Evolutionary conservation across 2,888 invertebrate species (phyloP).

Genomic region (Sphinx pinastri): DNA sequence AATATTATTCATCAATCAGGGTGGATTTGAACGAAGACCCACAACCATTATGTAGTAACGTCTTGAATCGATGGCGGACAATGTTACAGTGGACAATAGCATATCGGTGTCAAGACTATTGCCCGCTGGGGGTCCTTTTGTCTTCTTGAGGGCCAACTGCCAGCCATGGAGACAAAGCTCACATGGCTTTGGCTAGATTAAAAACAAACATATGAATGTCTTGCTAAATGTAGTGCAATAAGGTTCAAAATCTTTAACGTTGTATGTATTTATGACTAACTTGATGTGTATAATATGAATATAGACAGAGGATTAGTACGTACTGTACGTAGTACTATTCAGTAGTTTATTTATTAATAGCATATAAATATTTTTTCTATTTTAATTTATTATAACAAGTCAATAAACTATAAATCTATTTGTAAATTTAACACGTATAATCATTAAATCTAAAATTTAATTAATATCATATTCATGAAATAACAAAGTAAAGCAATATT

Average conservation of each 20-base stretch:
- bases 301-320: no score
- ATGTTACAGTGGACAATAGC: conserved; percentile 60
- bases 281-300: no score
- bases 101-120: conserved; percentile 69
- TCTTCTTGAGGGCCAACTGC: conserved; percentile 61
- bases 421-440: background rate
- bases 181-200: conserved; percentile 29
- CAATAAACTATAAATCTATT: background rate
- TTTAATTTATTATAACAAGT: no score
- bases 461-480: background rate
- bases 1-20: conserved; percentile 61
- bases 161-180: conserved; percentile 45
- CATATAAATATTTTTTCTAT: no score
- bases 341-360: no score
- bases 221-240: conserved; percentile 21
- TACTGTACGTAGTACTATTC: no score
- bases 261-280: no score
- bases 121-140: conserved; percentile 48
- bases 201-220: conserved; percentile 42
- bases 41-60: conserved; percentile 46
- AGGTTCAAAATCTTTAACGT: background rate
- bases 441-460: no score
- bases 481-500: conserved; percentile 1
- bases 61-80: conserved; percentile 58
- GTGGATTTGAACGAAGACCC: conserved; percentile 49